Base-by-base conservation (phyloP, 2,888 invertebrate species). In the Sphaerophoria rueppellii region DNA sequence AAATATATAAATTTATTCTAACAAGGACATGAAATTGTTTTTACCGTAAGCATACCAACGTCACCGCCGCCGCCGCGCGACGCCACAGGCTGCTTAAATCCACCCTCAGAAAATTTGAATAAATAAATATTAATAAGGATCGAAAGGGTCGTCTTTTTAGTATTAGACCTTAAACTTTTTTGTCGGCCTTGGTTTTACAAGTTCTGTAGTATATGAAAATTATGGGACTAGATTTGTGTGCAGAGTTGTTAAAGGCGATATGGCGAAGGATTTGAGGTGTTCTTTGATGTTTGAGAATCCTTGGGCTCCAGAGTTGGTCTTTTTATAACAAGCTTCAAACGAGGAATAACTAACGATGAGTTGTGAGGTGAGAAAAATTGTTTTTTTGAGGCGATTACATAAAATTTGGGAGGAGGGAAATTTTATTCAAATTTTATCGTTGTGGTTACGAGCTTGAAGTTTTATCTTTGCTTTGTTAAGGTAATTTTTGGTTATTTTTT, bases 11-110 rank as follows among this genome's bases (percentile, higher is more conserved):
- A 85, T 81, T 85, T 81, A 73, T 81, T 81, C 61, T 32, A 52
- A 77, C 72, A 85, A 85, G 85, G 81, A 81, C 72, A 85, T 77
- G 81, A 85, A 85, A 85, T 85, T 85, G 76, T 81, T 85, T 85
- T 85, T 37, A 11, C 50, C 76, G 55, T 78, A 24, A 24, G 24
- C 24, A 24, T 24, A 24, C 1, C 24, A 24, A 24, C 63, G 63
- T 60, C 76, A 48, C 69, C 34, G n/a, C 0, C 1, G 55, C 14
- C 40, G 4, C 0, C 14, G 37, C n/a, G n/a, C 16, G 4, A n/a
- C 63, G 60, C 85, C 81, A 54, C 81, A 85, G 85, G 85, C 76
- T 80, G 61, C 70, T 81, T 40, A 77, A 77, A 81, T 77, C 77
- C 70, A 85, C 85, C 85, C 85, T 85, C 34, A 48, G 43, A 81